Evolutionary conservation across 1,140 invertebrate genomes (phyloP), one percentile per base, ranked within the genome.

Genomic region (Neodiprion lecontei): DNA sequence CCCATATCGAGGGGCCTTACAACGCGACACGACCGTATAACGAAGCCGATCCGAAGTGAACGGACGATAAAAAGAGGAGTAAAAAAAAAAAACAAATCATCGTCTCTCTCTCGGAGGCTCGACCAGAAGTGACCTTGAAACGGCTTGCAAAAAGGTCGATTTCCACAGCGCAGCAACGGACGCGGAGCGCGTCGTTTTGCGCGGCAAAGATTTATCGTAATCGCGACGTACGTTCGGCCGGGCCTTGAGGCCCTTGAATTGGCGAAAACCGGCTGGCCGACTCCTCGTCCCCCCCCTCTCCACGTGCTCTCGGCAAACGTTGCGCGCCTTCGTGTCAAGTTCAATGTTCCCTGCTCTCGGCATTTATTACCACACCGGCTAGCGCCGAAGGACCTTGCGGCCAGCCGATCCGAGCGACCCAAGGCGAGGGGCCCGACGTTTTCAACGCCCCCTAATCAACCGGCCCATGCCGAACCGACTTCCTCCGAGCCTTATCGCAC

Each of bases 201-300:
- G 53, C 53, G 53, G 4, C n/a, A 61, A 61, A 61, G 53, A 61
- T 61, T 61, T 5, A 61, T 61, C n/a, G 53, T 61, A 61, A 61
- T 61, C 53, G 9, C 28, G 28, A 40, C 28, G 28, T 40, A 40
- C 53, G 53, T 61, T 61, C n/a, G 53, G 53, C 5, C 53, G 53
- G 53, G 53, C 53, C 53, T 61, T 61, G 53, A 61, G 53, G 53
- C 53, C 53, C 53, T 61, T 61, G 53, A 61, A 61, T 61, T 61
- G n/a, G 53, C 53, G 53, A 61, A 61, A 61, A 61, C 53, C 53
- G 53, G 53, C 53, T 17, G 53, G n/a, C 53, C n/a, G 11, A 17
- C n/a, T 61, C 53, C 53, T 61, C 53, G 11, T 21, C 17, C 17
- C 17, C 17, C 9, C 53, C 53, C 53, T 1, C 53, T 61, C 53